Percentiles rank a stretch among this genome's conserved stretches.
Evolutionary conservation across 92 coral and sea anemone genomes (phyloP).

Genomic region (Porites cylindrica): DNA sequence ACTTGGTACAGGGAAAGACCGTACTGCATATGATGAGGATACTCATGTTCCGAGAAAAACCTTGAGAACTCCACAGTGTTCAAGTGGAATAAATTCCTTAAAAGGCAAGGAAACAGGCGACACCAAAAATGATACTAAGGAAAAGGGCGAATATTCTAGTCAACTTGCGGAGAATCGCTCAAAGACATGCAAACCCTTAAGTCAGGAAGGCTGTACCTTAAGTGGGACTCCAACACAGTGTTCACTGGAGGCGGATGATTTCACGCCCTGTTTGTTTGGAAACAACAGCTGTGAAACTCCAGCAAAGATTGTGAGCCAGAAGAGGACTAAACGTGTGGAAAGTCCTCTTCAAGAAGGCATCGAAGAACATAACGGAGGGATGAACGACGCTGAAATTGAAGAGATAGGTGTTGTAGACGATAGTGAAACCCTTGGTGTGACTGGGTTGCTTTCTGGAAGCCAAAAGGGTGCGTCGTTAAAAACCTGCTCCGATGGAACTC

Average conservation of each 20-base stretch:
- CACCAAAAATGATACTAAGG: not conserved
- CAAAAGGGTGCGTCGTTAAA: not conserved
- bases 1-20: not conserved
- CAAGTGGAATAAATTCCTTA: not conserved
- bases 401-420: not conserved
- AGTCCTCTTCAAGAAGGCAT: not conserved
- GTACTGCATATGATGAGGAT: not conserved
- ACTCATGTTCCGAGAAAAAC: not conserved
- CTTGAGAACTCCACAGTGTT: not conserved
- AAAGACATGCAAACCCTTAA: conserved; percentile 19
- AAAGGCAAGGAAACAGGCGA: not conserved
- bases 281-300: conserved; percentile 34
- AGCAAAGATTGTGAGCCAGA: not conserved
- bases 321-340: not conserved
- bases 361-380: not conserved
- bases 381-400: not conserved
- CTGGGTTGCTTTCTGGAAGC: not conserved
- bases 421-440: not conserved
- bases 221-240: conserved; percentile 26
- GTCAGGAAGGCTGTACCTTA: not conserved
- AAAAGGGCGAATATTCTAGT: not conserved
- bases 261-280: conserved; percentile 70
- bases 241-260: conserved; percentile 21
- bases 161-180: not conserved
- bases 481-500: conserved; percentile 18